Evolutionary conservation across 2,113 vertebrate species (phyloP).

Genomic region (Pan troglodytes): NHGRI_mPanTro3-v2.1_pri NC_072414.2:52045001-52045500

Average conservation of each 20-base stretch:
- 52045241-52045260: background rate
- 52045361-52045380: constrained; percentile 7
- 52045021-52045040: background rate
- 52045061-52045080: background rate
- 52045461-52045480: background rate
- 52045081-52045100: background rate
- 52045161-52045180: background rate
- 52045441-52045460: background rate
- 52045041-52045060: background rate
- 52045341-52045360: background rate
- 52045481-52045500: background rate
- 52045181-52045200: background rate
- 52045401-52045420: background rate
- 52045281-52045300: background rate
- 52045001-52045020: background rate
- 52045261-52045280: background rate
- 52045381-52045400: background rate
- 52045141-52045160: background rate
- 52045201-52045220: background rate
- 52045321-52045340: background rate
- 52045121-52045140: background rate
- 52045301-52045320: background rate
- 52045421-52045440: background rate
- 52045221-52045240: background rate
- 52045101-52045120: background rate